Evolutionary conservation across 2,888 invertebrate genomes (phyloP), one percentile per base, ranked within the genome.

Genomic region (Lasioglossum oenotherae): DNA sequence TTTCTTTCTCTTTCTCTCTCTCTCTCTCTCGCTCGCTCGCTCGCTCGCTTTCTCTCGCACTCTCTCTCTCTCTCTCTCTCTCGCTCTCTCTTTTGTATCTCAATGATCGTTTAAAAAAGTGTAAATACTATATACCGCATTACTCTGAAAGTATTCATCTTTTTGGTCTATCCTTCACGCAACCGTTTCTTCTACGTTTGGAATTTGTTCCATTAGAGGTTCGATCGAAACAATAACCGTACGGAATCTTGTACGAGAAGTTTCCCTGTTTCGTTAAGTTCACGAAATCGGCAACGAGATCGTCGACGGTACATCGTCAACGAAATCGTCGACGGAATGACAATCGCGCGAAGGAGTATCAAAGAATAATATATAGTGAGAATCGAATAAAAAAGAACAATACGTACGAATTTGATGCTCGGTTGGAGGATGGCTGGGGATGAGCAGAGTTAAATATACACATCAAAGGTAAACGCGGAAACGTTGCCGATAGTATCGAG

Each of bases 161-260:
- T 78, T 71, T 41, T 85, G 85, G 86, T 86, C 77, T 86, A 78
- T 78, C 74, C 69, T 80, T 81, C 78, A 80, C 74, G 77, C 60
- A 80, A 80, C 71, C 64, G 77, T 78, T 85, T 35, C 10, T 12
- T 23, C 38, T 38, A 69, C 74, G 2, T 85, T 46, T 27, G 73
- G 23, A 64, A 69, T 53, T 16, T 44, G 38, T n/a, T 69, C 35
- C 23, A 27, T 38, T 53, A 19, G 14, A 75, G 74, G 53, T 83
- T 64, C 23, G 41, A 76, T 82, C 64, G 53, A 53, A 83, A 64
- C 73, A 60, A 27, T 46, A 41, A 38, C 35, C 74, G 44, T 79
- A n/a, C 38, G 14, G n/a, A 60, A 49, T 73, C 16, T 69, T 14
- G 27, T 71, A 73, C 44, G 71, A 72, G 4, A 78, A n/a, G n/a